Evolutionary conservation across 2,888 invertebrate genomes (phyloP).

Genomic region (Melinaea marsaeus): DNA sequence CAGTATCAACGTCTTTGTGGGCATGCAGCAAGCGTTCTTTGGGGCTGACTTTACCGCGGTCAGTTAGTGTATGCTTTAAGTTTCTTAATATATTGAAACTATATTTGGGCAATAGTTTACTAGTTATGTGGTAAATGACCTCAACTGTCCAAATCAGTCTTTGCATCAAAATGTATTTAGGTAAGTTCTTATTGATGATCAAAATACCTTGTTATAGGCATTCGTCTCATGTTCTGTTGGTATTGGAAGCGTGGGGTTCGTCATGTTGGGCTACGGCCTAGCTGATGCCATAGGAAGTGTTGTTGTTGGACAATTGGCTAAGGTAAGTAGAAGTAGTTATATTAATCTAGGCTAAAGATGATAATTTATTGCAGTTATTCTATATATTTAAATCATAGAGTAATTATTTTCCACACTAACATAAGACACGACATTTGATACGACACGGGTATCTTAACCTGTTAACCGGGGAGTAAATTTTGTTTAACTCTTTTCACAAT

Average conservation of each 20-base stretch:
- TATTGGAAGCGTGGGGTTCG: constrained; percentile 81
- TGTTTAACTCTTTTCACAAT: too few relatives aligned
- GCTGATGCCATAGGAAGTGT: constrained; percentile 79
- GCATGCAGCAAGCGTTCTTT: constrained; percentile 83
- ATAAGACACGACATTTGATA: too few relatives aligned
- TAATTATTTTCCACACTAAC: too few relatives aligned
- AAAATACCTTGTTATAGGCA: constrained; percentile 52
- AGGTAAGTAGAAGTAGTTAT: constrained; percentile 41
- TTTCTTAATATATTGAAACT: background rate
- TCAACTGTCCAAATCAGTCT: too few relatives aligned
- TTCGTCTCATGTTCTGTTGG: constrained; percentile 79
- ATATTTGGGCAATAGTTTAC: too few relatives aligned
- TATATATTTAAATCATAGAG: too few relatives aligned
- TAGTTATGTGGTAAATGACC: too few relatives aligned
- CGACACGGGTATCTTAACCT: too few relatives aligned
- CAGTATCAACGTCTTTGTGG: constrained; percentile 82
- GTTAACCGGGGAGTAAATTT: too few relatives aligned
- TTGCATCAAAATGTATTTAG: too few relatives aligned
- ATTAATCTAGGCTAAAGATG: too few relatives aligned
- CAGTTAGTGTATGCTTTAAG: constrained; percentile 33
- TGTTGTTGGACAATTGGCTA: constrained; percentile 60
- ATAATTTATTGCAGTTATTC: too few relatives aligned
- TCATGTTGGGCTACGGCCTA: constrained; percentile 82
- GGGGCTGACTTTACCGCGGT: constrained; percentile 78
- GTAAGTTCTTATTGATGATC: background rate